phyloP scores from a whole-genome alignment of 1,140 invertebrate species.

The Mycetomoellerius zeteki region DNA sequence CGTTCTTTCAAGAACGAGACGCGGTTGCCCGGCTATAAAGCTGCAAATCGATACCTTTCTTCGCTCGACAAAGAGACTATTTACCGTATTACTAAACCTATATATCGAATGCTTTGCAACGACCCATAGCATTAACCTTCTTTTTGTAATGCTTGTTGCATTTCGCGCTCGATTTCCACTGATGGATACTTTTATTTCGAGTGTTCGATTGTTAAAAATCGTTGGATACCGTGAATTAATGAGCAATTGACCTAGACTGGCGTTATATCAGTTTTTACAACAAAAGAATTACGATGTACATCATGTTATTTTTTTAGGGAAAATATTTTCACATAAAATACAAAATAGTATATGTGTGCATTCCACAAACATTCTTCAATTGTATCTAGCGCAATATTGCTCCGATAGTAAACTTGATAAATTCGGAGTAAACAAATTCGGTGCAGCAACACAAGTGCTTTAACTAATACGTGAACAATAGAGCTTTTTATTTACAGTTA shows the following conservation, averaged over 20 bases:
- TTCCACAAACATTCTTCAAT: slow-evolving; percentile 51
- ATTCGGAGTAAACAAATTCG: slow-evolving; percentile 41
- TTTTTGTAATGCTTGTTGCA: slow-evolving; percentile 51
- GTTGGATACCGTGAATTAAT: slow-evolving; percentile 28
- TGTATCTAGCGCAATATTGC: slow-evolving; percentile 47
- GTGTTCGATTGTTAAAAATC: slow-evolving; percentile 48
- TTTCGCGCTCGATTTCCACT: slow-evolving; percentile 58
- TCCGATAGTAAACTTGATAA: slow-evolving; percentile 39
- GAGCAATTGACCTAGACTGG: slow-evolving; percentile 39
- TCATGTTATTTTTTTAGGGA: slow-evolving; percentile 32
- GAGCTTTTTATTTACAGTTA: not conserved
- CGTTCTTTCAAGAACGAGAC: slow-evolving; percentile 66
- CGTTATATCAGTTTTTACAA: slow-evolving; percentile 36
- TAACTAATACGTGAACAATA: not conserved
- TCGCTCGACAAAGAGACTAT: slow-evolving; percentile 71
- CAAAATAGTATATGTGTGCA: slow-evolving; percentile 28
- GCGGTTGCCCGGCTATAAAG: slow-evolving; percentile 21
- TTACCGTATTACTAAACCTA: slow-evolving; percentile 71
- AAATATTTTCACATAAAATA: slow-evolving; percentile 50
- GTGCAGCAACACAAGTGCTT: not conserved
- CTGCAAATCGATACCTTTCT: slow-evolving; percentile 69
- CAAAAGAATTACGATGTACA: not conserved
- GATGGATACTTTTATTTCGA: slow-evolving; percentile 55
- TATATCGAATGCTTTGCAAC: slow-evolving; percentile 48
- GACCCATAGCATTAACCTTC: slow-evolving; percentile 63